Conservation (phyloP, 2,888 invertebrate genomes). For the Pogonocherus hispidulus region DNA sequence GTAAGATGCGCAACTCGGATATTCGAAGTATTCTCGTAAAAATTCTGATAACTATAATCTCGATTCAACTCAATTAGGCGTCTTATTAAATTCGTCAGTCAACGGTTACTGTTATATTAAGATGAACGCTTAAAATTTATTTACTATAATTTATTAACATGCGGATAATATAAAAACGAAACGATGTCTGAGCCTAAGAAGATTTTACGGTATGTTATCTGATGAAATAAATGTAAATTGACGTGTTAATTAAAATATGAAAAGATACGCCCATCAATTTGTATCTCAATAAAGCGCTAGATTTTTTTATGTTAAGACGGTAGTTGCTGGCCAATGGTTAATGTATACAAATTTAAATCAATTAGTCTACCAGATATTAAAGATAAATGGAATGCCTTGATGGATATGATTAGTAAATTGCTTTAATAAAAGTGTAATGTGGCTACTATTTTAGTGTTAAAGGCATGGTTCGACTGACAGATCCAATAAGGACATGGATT, state of each 20-base stretch:
- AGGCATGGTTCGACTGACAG: not conserved
- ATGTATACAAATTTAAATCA: slow-evolving; percentile 50
- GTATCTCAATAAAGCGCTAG: slow-evolving; percentile 29
- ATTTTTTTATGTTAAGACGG: slow-evolving; percentile 17
- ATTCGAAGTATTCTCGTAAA: too few relatives aligned
- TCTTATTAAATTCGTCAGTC: too few relatives aligned
- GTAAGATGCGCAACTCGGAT: too few relatives aligned
- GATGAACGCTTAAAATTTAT: not conserved
- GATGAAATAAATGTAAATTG: slow-evolving; percentile 42
- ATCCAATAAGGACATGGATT: slow-evolving; percentile 4
- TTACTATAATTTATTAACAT: not conserved
- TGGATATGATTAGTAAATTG: slow-evolving; percentile 28
- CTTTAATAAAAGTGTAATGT: slow-evolving; percentile 9
- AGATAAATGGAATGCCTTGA: slow-evolving; percentile 45
- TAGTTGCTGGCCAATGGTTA: slow-evolving; percentile 24
- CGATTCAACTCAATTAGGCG: too few relatives aligned
- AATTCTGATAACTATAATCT: too few relatives aligned
- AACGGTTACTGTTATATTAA: slow-evolving; percentile 1
- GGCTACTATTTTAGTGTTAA: slow-evolving; percentile 7
- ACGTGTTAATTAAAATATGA: slow-evolving; percentile 52
- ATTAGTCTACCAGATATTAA: slow-evolving; percentile 42
- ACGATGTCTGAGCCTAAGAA: not conserved
- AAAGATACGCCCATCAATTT: slow-evolving; percentile 54
- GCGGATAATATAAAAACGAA: not conserved
- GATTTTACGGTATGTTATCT: slow-evolving; percentile 11